Conservation (phyloP, 1,140 invertebrate genomes). For the Megalonaias nervosa region DNA sequence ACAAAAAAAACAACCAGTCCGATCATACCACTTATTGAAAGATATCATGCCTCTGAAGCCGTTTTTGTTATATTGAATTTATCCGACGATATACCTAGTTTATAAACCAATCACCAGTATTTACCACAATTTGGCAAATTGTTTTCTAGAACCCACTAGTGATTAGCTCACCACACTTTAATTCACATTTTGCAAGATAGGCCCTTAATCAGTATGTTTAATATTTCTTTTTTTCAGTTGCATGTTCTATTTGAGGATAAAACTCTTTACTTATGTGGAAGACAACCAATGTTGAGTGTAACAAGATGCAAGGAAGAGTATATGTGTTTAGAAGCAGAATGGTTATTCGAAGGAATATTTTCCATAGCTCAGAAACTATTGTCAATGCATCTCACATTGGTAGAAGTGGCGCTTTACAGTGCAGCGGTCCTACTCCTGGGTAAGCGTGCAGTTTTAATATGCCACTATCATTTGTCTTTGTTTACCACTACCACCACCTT, state of each 20-base stretch:
- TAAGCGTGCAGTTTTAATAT: neutral
- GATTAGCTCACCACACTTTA: too few relatives aligned
- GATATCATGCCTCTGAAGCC: too few relatives aligned
- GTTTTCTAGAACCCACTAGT: too few relatives aligned
- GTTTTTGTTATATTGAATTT: too few relatives aligned
- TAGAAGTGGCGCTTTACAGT: constrained; percentile 22
- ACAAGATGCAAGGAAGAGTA: neutral
- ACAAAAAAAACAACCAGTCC: too few relatives aligned
- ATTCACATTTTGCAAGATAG: too few relatives aligned
- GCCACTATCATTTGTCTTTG: too few relatives aligned
- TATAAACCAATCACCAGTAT: too few relatives aligned
- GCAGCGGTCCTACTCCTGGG: constrained; percentile 22
- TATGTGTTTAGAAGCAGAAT: constrained; percentile 9
- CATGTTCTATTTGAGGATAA: constrained; percentile 15
- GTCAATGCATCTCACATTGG: constrained; percentile 4
- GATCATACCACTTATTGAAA: too few relatives aligned
- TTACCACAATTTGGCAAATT: too few relatives aligned
- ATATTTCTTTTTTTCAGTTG: constrained; percentile 3
- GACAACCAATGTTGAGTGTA: constrained; percentile 1
- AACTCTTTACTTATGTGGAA: neutral
- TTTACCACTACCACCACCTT: too few relatives aligned
- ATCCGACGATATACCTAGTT: too few relatives aligned
- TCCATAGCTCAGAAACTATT: constrained; percentile 7
- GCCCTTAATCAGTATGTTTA: neutral
- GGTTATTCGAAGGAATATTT: constrained; percentile 25